phyloP scores from a whole-genome alignment of 2,888 invertebrate species.

The Ephialtes manifestator region DNA sequence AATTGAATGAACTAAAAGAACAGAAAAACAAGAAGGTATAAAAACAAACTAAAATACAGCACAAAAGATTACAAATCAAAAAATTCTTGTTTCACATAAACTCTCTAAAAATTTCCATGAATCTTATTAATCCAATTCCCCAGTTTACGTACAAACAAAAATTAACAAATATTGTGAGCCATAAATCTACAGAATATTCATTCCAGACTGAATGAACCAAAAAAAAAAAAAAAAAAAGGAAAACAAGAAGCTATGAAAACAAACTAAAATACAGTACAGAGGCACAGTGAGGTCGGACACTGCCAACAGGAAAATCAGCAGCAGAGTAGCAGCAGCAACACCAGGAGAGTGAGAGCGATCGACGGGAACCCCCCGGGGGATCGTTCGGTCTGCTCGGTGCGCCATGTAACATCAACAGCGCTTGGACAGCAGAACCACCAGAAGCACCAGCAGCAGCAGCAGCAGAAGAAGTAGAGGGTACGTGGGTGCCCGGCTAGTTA shows the following conservation, averaged over 20 bases:
- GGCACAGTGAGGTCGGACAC: neutral
- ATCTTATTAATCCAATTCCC: no score
- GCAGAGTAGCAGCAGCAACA: slow-evolving; percentile 6
- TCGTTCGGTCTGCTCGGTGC: slow-evolving; percentile 27
- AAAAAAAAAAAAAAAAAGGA: neutral
- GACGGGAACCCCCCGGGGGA: slow-evolving; percentile 22
- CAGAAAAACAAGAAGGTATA: no score
- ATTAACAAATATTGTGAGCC: no score
- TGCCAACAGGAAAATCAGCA: neutral
- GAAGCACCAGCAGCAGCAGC: neutral
- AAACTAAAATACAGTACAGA: neutral
- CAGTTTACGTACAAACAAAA: no score
- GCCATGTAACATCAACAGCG: neutral
- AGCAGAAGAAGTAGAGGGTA: slow-evolving; percentile 23
- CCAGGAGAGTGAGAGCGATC: neutral
- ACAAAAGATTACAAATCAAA: no score
- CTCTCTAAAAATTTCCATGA: no score
- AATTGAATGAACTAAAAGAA: no score
- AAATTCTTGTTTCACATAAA: no score
- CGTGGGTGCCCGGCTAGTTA: slow-evolving; percentile 44
- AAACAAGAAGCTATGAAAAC: neutral
- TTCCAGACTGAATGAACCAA: neutral
- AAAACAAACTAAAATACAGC: no score
- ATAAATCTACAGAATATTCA: neutral
- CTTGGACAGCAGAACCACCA: neutral